Conservation (phyloP, 1,140 invertebrate species). For the Marisa cornuarietis region DNA sequence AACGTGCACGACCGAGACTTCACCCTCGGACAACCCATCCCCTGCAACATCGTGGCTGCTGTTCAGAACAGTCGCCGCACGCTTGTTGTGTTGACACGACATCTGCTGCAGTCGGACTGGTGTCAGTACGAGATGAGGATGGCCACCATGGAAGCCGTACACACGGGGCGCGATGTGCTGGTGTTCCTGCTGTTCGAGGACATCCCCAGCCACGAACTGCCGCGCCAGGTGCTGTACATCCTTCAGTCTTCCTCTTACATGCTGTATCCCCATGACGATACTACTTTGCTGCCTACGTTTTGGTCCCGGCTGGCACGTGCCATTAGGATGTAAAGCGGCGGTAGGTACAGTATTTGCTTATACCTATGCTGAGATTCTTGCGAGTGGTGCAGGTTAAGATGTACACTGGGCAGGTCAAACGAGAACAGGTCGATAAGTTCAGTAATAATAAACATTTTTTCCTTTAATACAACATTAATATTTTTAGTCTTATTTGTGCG, state of each 20-base stretch:
- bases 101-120: slow-evolving; percentile 74
- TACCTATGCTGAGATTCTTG: no score
- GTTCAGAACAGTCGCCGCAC: slow-evolving; percentile 72
- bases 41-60: slow-evolving; percentile 71
- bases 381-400: no score
- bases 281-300: no score
- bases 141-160: slow-evolving; percentile 29
- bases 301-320: no score
- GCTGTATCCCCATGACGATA: slow-evolving; percentile 6
- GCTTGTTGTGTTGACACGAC: slow-evolving; percentile 72
- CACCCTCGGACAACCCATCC: slow-evolving; percentile 64
- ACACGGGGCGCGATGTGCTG: slow-evolving; percentile 24
- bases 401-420: no score
- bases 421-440: no score
- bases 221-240: slow-evolving; percentile 19
- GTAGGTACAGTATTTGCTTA: no score
- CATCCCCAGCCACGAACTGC: slow-evolving; percentile 18
- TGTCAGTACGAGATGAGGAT: slow-evolving; percentile 71
- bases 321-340: no score
- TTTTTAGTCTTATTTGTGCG: no score
- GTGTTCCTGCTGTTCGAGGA: slow-evolving; percentile 28
- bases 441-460: no score
- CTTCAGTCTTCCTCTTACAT: slow-evolving; percentile 26
- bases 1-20: slow-evolving; percentile 52
- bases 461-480: no score